These are phyloP conservation scores for Rattus rattus DNA, from an alignment of 2,113 vertebrate genomes.

Conservation along the genomic window DNA sequence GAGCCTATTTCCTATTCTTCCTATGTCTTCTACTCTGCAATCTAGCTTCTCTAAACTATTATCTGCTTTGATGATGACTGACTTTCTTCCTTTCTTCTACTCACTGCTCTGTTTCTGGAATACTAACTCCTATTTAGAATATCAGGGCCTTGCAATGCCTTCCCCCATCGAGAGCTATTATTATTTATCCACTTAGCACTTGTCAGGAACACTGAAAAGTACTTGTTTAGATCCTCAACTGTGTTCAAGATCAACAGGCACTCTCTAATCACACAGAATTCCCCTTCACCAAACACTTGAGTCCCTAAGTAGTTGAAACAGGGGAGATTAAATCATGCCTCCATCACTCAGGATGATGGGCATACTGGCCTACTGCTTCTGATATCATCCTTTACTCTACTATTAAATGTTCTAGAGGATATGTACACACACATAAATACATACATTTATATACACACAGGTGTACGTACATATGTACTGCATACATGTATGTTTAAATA, in stretches of 20 bases:
- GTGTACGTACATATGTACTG: too few species aligned
- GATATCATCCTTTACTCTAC: not conserved
- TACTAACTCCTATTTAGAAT: not conserved
- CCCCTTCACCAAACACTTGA: not conserved
- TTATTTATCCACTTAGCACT: not conserved
- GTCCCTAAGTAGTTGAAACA: not conserved
- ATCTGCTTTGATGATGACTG: not conserved
- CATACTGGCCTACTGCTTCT: not conserved
- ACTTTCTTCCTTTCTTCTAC: not conserved
- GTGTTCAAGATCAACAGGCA: not conserved
- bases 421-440: not conserved
- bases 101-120: not conserved
- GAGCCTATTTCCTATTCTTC: not conserved
- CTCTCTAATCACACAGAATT: not conserved
- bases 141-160: not conserved
- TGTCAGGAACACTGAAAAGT: not conserved
- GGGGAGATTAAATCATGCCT: not conserved
- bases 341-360: not conserved
- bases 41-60: not conserved
- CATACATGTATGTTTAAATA: too few species aligned
- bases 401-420: slow-evolving; percentile 2
- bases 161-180: not conserved
- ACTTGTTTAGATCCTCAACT: not conserved
- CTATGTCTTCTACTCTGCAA: not conserved
- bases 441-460: not conserved